Base-by-base conservation (phyloP, 2,113 vertebrate species). In the Cinclus cinclus region DNA sequence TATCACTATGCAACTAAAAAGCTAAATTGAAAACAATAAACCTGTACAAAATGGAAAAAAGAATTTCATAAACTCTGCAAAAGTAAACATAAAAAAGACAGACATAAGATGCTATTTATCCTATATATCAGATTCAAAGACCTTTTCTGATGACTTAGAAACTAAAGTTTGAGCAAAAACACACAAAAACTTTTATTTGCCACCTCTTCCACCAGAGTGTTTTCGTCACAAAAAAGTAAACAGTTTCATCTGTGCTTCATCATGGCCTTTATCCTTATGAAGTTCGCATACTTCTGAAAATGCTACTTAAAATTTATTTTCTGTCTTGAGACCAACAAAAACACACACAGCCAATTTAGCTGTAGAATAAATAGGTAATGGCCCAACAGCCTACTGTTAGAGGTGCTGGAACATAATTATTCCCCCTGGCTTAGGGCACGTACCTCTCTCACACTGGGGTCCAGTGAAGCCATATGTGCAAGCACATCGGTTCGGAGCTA, bases 381-480 rank as follows among this genome's bases (percentile, higher is more conserved):
- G 33, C 50, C 68, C 17, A 8, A 63, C 31, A 71, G 24, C 9
- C 33, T 18, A 10, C 15, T 35, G 15, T 30, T 15, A 25, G 5
- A 92, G 41, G 33, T 39, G 46, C 8, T 37, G 31, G 75, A 77
- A 74, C 6, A 58, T 0, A 4, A 11, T 42, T 46, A 82, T 9
- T 12, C 16, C 27, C 23, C 19, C 19, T 16, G 30, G 28, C 35
- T 58, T 9, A 52, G n/a, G 42, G 42, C n/a, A 93, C 94, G n/a
- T 98, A 99, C 99, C 99, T 99, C 99, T 98, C 98, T 99, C 99
- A 81, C 99, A 99, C 98, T 99, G 99, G 41, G 99, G 98, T 78
- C 99, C 99, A 14, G 99, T 99, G 84, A 99, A 99, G 96, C 99
- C 99, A 0, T 99, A 99, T 0, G 99, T 99, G 93, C 99, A 99